Base-by-base conservation (phyloP, 92 coral and sea anemone species). In the Epizoanthus stellaris region DNA sequence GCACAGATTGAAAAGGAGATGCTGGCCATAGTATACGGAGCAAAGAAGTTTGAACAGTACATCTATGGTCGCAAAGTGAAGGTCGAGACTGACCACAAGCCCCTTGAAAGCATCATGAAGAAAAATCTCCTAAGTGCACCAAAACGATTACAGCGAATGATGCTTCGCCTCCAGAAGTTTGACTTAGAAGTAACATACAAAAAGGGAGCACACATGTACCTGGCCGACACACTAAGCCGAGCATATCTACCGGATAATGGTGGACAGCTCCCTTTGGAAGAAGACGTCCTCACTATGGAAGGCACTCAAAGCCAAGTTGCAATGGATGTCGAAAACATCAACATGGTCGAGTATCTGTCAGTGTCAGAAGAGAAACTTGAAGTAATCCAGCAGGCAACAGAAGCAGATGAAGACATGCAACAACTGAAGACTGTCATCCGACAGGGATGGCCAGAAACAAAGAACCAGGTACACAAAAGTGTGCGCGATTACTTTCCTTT, bases 21-120 rank as follows among this genome's bases (percentile, higher is more conserved):
- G 38, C 43, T 70, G 60, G 77, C 90, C 15, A 81, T 89, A 38
- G 82, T 81, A 19, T 86, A 80, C 38, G 88, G 88, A 23, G 80
- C 79, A 23, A 84, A 89, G 58, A 72, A 73, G 25, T 90, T 90
- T 81, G 77, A 90, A 70, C 70, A 73, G 52, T 91, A 87, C 76
- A 75, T 86, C 19, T 87, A 91, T 85, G 91, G 87, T 39, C 74
- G 77, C 73, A 87, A 54, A 75, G 67, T 90, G 42, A 82, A 45
- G 75, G 91, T 91, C 10, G 91, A 90, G 82, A 82, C 88, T 56
- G 93, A 90, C 59, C 87, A 90, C 64, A 82, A 87, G 47, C 90
- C 90, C 20, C 63, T 90, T 43, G 82, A 86, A n/a, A 63, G 64
- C 19, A 87, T 87, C 10, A 76, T 90, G 66, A 86, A 76, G 69